These are phyloP conservation scores for Meandrina meandrites DNA, from an alignment of 92 coral and sea anemone species.

Conservation along the genomic window DNA sequence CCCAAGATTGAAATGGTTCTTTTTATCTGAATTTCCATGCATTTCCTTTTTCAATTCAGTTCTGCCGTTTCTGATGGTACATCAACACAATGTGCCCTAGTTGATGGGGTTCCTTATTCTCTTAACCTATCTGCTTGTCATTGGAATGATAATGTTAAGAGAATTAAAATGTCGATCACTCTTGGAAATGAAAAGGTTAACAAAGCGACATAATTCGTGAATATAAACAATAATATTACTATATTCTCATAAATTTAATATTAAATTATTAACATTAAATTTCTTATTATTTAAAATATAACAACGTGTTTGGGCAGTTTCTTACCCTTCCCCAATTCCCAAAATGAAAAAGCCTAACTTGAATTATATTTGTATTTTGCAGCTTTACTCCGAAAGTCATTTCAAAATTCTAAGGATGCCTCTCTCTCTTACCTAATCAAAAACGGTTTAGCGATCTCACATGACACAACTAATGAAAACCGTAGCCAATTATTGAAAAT, in stretches of 20 bases:
- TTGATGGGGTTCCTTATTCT: neutral
- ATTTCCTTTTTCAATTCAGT: neutral
- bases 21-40: neutral
- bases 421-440: neutral
- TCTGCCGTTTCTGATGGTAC: neutral
- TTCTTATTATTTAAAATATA: neutral
- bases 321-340: neutral
- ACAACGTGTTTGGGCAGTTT: too few relatives aligned
- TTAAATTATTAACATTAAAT: conserved; percentile 2
- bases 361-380: neutral
- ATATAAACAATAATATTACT: neutral
- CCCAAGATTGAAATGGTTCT: neutral
- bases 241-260: neutral
- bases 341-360: conserved; percentile 4
- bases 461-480: neutral
- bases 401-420: neutral
- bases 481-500: neutral
- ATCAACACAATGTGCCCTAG: neutral
- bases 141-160: neutral
- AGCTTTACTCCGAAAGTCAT: neutral
- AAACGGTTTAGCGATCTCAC: neutral
- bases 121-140: neutral
- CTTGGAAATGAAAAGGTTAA: neutral
- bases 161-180: neutral
- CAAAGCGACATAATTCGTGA: neutral